A percentile compares a stretch with the other conserved stretches of the same genome.
phyloP scores from a whole-genome alignment of 2,888 invertebrate species.

The Melipona beecheii region DNA sequence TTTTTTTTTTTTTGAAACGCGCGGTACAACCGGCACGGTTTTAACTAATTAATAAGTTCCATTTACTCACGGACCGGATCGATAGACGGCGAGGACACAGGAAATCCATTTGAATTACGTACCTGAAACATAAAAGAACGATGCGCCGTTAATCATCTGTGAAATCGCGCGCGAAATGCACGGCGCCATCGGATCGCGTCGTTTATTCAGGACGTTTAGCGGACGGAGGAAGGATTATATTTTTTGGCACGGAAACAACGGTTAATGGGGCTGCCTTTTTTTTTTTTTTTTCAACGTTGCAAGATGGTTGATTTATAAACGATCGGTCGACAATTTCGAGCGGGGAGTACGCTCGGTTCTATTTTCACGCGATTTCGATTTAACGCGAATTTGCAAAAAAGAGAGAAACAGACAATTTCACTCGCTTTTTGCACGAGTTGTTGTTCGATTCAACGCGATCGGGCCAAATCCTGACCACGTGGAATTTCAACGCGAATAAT shows the following conservation, averaged over 20 bases:
- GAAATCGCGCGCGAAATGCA: conserved; percentile 16
- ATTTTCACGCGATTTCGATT: no score
- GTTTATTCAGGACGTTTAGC: not conserved
- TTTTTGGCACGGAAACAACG: not conserved
- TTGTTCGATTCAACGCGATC: no score
- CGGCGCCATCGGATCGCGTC: not conserved
- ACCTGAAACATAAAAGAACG: conserved; percentile 64
- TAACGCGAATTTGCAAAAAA: no score
- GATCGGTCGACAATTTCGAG: not conserved
- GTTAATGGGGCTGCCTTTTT: no score
- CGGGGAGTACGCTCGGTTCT: no score
- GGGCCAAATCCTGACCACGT: no score
- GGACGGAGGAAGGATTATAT: conserved; percentile 5
- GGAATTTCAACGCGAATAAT: no score
- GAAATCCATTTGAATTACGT: conserved; percentile 53
- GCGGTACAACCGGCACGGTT: not conserved
- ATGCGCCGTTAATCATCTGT: conserved; percentile 43
- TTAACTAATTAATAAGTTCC: conserved; percentile 42
- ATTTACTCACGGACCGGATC: conserved; percentile 41
- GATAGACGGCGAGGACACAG: conserved; percentile 18
- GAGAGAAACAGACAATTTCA: no score
- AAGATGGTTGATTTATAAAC: not conserved
- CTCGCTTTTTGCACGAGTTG: no score
- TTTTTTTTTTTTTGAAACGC: not conserved
- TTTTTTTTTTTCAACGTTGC: not conserved